These are phyloP conservation scores for Pseudopleuronectes americanus DNA, from an alignment of 2,797 vertebrate species.

Conservation along the genomic window DNA sequence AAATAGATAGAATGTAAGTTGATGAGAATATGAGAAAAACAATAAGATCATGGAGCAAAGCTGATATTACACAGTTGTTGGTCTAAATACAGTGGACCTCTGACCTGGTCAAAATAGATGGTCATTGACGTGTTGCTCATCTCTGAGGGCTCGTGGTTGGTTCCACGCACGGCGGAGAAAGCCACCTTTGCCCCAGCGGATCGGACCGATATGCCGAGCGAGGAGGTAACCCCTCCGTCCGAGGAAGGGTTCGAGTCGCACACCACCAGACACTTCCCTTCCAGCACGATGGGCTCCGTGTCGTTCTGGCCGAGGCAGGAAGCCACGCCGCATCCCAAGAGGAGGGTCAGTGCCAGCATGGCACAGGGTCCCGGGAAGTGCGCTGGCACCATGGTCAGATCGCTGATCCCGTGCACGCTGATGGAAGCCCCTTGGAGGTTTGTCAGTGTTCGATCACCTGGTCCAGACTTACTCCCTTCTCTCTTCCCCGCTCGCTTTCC, in stretches of 20 bases:
- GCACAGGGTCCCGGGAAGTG: constrained; percentile 83
- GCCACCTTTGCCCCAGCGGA: constrained; percentile 92
- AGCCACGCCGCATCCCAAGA: constrained; percentile 85
- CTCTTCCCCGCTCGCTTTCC: constrained; percentile 62
- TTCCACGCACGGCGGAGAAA: constrained; percentile 88
- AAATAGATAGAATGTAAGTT: not conserved
- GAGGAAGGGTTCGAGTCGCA: constrained; percentile 98
- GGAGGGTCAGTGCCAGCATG: constrained; percentile 87
- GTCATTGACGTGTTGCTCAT: constrained; percentile 98
- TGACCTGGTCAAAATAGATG: constrained; percentile 97
- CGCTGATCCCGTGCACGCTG: constrained; percentile 82
- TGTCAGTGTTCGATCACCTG: constrained; percentile 83
- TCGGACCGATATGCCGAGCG: constrained; percentile 94
- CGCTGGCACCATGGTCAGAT: constrained; percentile 85
- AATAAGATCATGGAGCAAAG: not conserved
- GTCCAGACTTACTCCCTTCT: constrained; percentile 78
- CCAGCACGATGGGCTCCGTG: constrained; percentile 97
- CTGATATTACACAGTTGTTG: not conserved
- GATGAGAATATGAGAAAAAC: not conserved
- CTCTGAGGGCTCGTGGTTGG: constrained; percentile 94
- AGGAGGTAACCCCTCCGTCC: constrained; percentile 95
- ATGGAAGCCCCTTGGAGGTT: constrained; percentile 86
- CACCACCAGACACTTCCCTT: constrained; percentile 97
- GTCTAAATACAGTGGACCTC: constrained; percentile 42
- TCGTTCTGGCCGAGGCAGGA: constrained; percentile 92